Evolutionary conservation across 1,140 invertebrate genomes (phyloP), one percentile per base, ranked within the genome.

Genomic region (Danaus melanippus): DNA sequence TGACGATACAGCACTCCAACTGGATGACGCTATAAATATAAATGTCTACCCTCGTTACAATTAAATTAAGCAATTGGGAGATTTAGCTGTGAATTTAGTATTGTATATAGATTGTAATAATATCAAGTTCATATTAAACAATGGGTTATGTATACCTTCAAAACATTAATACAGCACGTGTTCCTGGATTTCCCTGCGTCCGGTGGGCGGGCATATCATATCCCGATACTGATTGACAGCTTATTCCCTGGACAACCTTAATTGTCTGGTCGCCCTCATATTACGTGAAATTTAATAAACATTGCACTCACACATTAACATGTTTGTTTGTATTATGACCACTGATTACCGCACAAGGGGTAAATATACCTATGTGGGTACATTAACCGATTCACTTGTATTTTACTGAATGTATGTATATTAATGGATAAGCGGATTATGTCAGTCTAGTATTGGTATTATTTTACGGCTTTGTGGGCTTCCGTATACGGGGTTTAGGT

Each of bases 231-330:
- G 79, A 79, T 76, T 79, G 79, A 82, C 79, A 70, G 71, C 64
- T 66, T 71, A 73, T 71, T 76, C 71, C 70, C 73, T 70, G 59
- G 67, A 66, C 70, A 74, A 69, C 78, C 78, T 73, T 78, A 80
- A 82, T 77, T 69, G 69, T 71, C 67, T 67, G 69, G 59, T 66
- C 67, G 56, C 67, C 71, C 79, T 69, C 68, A 53, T 73, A 75
- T 77, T 79, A 79, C 62, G 64, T 61, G 63, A 66, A 74, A 81
- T 79, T 83, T 79, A 81, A 81, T 83, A 78, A 78, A 79, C 78
- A 78, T 66, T 57, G 66, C 60, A 67, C 66, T 70, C 60, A 70
- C 68, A 74, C 60, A 73, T 73, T 72, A 70, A 73, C 69, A 60
- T 63, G 64, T 53, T 60, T 76, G 69, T 75, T 72, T 72, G 72